Evolutionary conservation across 2,888 invertebrate genomes (phyloP).

Genomic region (Volucella inanis): DNA sequence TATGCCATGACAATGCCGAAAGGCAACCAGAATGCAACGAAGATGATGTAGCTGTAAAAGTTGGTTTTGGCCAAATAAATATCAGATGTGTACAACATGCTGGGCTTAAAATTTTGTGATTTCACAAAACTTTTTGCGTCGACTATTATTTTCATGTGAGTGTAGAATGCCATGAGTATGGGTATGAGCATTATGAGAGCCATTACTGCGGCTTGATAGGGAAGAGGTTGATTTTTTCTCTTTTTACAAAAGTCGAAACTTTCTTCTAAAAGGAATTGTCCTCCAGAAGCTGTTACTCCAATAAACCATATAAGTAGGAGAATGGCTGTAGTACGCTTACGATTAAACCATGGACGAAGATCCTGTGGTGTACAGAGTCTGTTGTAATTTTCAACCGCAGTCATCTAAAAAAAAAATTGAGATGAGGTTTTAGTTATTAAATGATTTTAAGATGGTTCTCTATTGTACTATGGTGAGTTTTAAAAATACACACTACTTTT

Average conservation of each 20-base stretch:
- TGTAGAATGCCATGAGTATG: conserved; percentile 84
- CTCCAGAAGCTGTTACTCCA: conserved; percentile 84
- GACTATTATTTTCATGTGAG: conserved; percentile 84
- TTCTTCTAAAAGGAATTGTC: conserved; percentile 86
- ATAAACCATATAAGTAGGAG: conserved; percentile 85
- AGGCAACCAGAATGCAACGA: conserved; percentile 88
- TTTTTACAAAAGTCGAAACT: conserved; percentile 89
- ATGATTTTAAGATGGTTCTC: not conserved
- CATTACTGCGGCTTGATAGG: conserved; percentile 85
- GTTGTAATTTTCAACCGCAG: conserved; percentile 87
- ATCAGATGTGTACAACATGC: conserved; percentile 86
- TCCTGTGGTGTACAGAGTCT: conserved; percentile 85
- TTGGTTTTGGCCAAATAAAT: conserved; percentile 86
- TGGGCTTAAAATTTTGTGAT: conserved; percentile 86
- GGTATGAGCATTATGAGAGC: conserved; percentile 86
- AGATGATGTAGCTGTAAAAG: conserved; percentile 86
- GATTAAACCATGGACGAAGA: conserved; percentile 79
- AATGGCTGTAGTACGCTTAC: conserved; percentile 84
- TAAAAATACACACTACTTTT: conserved; percentile 24
- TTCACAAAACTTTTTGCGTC: conserved; percentile 84
- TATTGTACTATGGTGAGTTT: conserved; percentile 26
- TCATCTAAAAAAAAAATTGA: conserved; percentile 80
- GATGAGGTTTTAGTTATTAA: not conserved
- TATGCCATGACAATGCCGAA: conserved; percentile 86
- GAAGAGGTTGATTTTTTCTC: conserved; percentile 84